Evolutionary conservation across 2,113 vertebrate genomes (phyloP), one percentile per base, ranked within the genome.

Genomic region (Piprites chloris): DNA sequence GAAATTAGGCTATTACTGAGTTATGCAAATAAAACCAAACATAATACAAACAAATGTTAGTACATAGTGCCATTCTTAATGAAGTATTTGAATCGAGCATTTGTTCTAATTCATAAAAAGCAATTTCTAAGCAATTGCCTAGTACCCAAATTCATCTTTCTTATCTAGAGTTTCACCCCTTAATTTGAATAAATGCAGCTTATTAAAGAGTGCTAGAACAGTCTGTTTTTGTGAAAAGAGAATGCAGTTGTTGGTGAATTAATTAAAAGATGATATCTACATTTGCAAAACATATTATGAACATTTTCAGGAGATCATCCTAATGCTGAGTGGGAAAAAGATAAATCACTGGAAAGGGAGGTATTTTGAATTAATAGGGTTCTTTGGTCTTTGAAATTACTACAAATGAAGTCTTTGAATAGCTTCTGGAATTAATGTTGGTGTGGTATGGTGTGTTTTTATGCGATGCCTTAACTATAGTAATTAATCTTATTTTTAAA

Each of bases 401-500:
- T 69, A 30, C 46, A 81, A 62, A 37, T 62, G 13, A 84, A 74
- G 32, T 33, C 58, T 74, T 79, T 82, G 56, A 83, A 85, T 68
- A 22, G 14, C 30, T 89, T 92, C 63, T 91, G 75, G 87, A 92
- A 77, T 85, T 83, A 77, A 61, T 73, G 68, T 55, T 33, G 16
- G 7, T 47, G 72, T 6, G 9, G 22, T 33, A 41, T 49, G n/a
- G 19, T 65, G 9, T 88, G 30, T 17, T 35, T 95, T 68, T 77
- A 59, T 77, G 41, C 75, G 42, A 56, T 77, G 20, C 58, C 41
- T 75, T 76, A 87, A 50, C 65, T 84, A 39, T 58, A 78, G 30
- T 84, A 81, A 90, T 79, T 92, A 74, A 75, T 87, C n/a, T 80
- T 71, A 62, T 65, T 94, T 93, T 94, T 35, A 85, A 93, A 89